Base-by-base conservation (phyloP, 2,888 invertebrate genomes). In the Drosophila bunnanda region DNA sequence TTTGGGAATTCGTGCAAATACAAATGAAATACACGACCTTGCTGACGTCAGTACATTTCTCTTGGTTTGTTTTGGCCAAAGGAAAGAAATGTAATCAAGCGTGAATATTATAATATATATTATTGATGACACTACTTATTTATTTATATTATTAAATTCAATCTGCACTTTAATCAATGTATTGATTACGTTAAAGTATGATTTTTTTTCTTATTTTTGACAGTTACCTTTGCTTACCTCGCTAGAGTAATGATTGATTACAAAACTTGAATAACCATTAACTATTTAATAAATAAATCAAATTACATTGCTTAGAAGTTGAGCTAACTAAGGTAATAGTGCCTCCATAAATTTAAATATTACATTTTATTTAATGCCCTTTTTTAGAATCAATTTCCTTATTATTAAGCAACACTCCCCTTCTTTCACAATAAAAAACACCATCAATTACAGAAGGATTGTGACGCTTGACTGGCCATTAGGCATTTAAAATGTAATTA, bases 401-500 rank as follows among this genome's bases (percentile, higher is more conserved):
- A 2, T 17, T 30, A 2, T 56, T 10, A 13, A 2, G 8, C 10
- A 59, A 15, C 13, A 17, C 4, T 22, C 2, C 12, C 8, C 17
- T 22, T 32, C 22, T 41, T 41, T 20, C 48, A 25, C 25, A 15
- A 38, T 39, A 8, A 10, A 30, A 13, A 13, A 2, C 12, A 25
- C 7, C 20, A 41, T n/a, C 38, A 17, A 28, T 65, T 65, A 28
- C 25, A 25, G 17, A 43, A 58, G 34, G 48, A 48, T 39, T 48
- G 48, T 38, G 22, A 67, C 46, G 46, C 39, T n/a, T 34, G 34
- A 56, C 34, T 67, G 46, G 12, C 4, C 20, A 20, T 25, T 70
- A 34, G 70, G 71, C 71, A 67, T 57, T 67, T 70, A n/a, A 32
- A 22, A 7, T n/a, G 17, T 28, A 65, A 43, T 65, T 50, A 20